These are phyloP conservation scores for Rosalia funebris DNA, from an alignment of 2,888 invertebrate genomes.

Conservation along the genomic window DNA sequence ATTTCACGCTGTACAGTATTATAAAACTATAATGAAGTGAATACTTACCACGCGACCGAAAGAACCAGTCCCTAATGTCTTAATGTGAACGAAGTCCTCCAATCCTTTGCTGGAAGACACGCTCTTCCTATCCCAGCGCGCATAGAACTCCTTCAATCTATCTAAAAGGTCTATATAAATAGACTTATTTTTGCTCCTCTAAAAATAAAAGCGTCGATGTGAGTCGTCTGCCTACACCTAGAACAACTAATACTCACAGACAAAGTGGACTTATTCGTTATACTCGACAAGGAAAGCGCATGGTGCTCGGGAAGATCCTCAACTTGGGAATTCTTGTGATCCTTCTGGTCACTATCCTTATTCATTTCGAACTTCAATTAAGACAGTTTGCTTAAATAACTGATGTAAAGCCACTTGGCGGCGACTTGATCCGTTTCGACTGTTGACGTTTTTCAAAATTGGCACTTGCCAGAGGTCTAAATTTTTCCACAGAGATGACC, in stretches of 20 bases:
- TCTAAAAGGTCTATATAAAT: slow-evolving; percentile 63
- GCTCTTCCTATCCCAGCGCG: slow-evolving; percentile 64
- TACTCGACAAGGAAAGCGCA: neutral
- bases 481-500: slow-evolving; percentile 78
- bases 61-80: slow-evolving; percentile 89
- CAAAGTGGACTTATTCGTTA: neutral
- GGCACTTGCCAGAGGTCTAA: too few relatives aligned
- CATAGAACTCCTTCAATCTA: slow-evolving; percentile 68
- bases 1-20: too few relatives aligned
- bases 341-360: neutral
- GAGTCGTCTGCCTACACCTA: neutral
- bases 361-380: neutral
- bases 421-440: slow-evolving; percentile 9
- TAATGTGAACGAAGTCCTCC: slow-evolving; percentile 76
- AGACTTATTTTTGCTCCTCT: slow-evolving; percentile 47
- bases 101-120: slow-evolving; percentile 47
- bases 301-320: neutral
- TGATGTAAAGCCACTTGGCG: neutral
- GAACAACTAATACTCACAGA: neutral
- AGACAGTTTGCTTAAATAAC: slow-evolving; percentile 17
- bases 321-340: neutral
- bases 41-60: slow-evolving; percentile 84
- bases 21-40: too few relatives aligned
- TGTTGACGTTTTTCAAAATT: slow-evolving; percentile 16
- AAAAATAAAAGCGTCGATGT: slow-evolving; percentile 6